Conservation (phyloP, 53 echinoderm and acorn worm genomes). For the Actinopyga echinites region DNA sequence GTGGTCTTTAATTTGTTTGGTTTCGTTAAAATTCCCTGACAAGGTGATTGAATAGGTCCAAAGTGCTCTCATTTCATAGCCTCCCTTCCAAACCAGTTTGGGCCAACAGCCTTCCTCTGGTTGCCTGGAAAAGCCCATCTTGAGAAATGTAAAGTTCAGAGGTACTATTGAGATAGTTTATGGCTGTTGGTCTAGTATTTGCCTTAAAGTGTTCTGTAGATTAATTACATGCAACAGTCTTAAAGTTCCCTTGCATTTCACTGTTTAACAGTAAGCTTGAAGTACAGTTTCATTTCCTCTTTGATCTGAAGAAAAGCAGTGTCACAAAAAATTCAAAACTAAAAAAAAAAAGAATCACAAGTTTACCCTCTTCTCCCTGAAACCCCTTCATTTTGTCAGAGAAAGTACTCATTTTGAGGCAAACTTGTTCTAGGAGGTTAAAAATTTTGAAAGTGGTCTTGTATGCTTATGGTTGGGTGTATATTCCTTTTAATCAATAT, state of each 20-base stretch:
- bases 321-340: neutral
- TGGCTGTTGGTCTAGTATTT: neutral
- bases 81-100: neutral
- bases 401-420: too few species aligned
- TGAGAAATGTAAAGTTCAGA: conserved; percentile 29
- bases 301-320: neutral
- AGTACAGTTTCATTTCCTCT: neutral
- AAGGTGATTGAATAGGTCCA: conserved; percentile 26
- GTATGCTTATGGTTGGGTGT: too few species aligned
- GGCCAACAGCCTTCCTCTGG: conserved; percentile 14
- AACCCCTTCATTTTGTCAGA: too few species aligned
- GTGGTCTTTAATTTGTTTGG: neutral
- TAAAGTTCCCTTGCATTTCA: neutral
- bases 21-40: neutral
- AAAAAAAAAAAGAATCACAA: neutral
- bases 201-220: neutral
- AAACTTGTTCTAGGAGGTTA: too few species aligned
- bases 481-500: too few species aligned
- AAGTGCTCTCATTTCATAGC: neutral
- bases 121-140: neutral
- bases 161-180: neutral
- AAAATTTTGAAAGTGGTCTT: too few species aligned
- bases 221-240: neutral
- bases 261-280: neutral
- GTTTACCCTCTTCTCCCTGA: too few species aligned